Conservation (phyloP, 2,797 vertebrate genomes). For the Acridotheres tristis region DNA sequence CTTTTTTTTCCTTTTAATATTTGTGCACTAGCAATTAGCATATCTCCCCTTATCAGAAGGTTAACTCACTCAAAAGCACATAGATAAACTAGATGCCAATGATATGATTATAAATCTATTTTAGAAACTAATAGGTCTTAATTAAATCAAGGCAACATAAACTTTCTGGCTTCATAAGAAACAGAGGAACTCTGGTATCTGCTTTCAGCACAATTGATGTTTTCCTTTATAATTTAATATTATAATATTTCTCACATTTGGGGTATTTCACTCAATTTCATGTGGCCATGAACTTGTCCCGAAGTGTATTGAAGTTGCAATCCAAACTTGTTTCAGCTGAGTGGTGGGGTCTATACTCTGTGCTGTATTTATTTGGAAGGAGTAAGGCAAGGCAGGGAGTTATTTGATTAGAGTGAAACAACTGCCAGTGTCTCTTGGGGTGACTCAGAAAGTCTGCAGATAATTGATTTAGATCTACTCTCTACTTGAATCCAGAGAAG, state of each 20-base stretch:
- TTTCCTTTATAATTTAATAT: not conserved
- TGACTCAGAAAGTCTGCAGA: not conserved
- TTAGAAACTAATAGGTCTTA: not conserved
- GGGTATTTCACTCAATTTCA: fast-evolving
- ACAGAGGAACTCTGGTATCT: not conserved
- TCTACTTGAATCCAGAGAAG: not conserved
- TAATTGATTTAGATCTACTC: not conserved
- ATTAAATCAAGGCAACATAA: not conserved
- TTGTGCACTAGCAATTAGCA: not conserved
- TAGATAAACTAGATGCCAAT: not conserved
- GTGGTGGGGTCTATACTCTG: not conserved
- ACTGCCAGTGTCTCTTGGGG: not conserved
- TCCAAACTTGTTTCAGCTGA: not conserved
- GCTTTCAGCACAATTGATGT: not conserved
- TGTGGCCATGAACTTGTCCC: not conserved
- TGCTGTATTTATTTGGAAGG: not conserved
- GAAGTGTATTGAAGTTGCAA: not conserved
- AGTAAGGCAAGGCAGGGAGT: not conserved
- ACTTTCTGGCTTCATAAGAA: not conserved
- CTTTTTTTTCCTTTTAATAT: not conserved
- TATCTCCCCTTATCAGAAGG: not conserved
- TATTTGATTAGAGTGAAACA: not conserved
- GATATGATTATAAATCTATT: not conserved
- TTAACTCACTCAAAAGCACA: not conserved
- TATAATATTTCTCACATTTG: not conserved